phyloP scores from a whole-genome alignment of 2,888 invertebrate genomes.

The Phragmatobia fuliginosa region DNA sequence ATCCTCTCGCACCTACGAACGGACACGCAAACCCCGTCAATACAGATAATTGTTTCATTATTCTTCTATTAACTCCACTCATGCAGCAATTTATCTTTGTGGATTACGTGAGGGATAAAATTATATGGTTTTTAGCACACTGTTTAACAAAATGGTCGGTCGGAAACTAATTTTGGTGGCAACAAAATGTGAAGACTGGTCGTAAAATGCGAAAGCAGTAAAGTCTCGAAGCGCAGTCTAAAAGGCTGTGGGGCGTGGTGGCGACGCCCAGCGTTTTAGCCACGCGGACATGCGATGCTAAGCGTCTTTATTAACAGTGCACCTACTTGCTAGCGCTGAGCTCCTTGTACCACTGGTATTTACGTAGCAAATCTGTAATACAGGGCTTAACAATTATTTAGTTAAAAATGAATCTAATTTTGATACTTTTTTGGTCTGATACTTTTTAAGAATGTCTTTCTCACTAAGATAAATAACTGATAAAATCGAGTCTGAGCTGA shows the following conservation, averaged over 20 bases:
- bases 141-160: conserved; percentile 49
- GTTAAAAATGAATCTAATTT: no score
- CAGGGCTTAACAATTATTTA: no score
- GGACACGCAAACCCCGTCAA: conserved; percentile 79
- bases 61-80: conserved; percentile 84
- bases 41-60: conserved; percentile 85
- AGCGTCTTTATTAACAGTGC: conserved; percentile 78
- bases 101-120: conserved; percentile 49
- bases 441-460: neutral
- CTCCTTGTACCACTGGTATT: conserved; percentile 56
- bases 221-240: conserved; percentile 67
- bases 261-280: conserved; percentile 80
- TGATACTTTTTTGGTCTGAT: neutral
- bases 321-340: conserved; percentile 57
- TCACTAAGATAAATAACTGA: conserved; percentile 3
- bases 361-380: conserved; percentile 31
- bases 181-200: conserved; percentile 69
- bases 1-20: conserved; percentile 62
- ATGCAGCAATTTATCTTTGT: conserved; percentile 72
- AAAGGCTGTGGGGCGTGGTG: conserved; percentile 75
- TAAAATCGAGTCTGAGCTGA: neutral
- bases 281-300: conserved; percentile 66
- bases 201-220: conserved; percentile 73
- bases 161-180: conserved; percentile 65
- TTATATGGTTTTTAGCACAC: conserved; percentile 54